Evolutionary conservation across 2,888 invertebrate genomes (phyloP).

Genomic region (Platycnemis pennipes): DNA sequence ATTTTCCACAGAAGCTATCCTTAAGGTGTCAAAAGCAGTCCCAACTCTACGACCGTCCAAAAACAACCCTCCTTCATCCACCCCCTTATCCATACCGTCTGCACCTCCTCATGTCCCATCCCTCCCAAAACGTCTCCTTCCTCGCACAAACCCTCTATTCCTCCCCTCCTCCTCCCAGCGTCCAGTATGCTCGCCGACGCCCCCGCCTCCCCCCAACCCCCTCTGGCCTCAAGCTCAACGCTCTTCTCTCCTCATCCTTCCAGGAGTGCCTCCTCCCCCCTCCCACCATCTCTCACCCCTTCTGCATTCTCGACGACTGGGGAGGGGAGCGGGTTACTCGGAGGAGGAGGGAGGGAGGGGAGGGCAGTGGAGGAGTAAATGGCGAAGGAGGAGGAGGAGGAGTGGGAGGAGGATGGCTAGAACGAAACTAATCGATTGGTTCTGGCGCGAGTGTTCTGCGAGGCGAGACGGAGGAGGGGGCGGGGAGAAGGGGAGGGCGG

Average conservation of each 20-base stretch:
- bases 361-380: background rate
- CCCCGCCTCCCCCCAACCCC: background rate
- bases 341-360: background rate
- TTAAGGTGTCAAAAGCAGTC: background rate
- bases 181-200: background rate
- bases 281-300: background rate
- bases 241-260: background rate
- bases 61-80: background rate
- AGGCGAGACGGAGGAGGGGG: conserved; percentile 46
- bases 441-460: conserved; percentile 66
- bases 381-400: background rate
- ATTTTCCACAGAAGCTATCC: background rate
- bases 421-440: conserved; percentile 34
- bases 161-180: background rate
- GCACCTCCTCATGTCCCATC: background rate
- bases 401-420: background rate
- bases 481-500: background rate
- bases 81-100: background rate
- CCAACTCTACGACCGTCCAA: background rate
- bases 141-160: too few relatives aligned
- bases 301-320: background rate
- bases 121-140: background rate
- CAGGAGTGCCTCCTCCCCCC: background rate
- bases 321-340: background rate
- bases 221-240: background rate